Evolutionary conservation across 2,888 invertebrate species (phyloP).

Genomic region (Geophilus truncorum): DNA sequence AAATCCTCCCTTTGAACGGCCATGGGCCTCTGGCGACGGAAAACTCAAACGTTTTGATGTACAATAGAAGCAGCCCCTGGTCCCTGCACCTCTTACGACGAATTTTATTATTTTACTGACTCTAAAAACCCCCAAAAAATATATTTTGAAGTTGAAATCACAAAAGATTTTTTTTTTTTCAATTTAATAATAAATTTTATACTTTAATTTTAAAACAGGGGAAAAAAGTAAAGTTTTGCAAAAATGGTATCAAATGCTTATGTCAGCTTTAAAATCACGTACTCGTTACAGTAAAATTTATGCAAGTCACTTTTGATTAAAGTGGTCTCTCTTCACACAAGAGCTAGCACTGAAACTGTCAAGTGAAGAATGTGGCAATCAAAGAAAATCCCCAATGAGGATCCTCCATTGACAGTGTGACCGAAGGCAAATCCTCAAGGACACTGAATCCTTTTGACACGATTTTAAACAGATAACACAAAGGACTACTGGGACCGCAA

Average conservation of each 20-base stretch:
- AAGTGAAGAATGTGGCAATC: background rate
- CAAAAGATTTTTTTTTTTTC: too few species aligned
- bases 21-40: conserved; percentile 23
- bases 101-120: background rate
- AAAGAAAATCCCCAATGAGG: background rate
- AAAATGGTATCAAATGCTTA: too few species aligned
- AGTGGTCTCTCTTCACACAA: background rate
- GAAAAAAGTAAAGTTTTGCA: too few species aligned
- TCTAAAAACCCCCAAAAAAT: background rate
- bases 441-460: background rate
- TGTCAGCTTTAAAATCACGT: too few species aligned
- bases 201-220: too few species aligned
- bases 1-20: conserved; percentile 8
- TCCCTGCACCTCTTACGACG: background rate
- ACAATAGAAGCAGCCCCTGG: background rate
- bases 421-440: background rate
- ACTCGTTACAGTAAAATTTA: too few species aligned
- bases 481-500: too few species aligned
- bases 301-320: background rate
- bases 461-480: background rate
- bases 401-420: background rate
- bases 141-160: background rate
- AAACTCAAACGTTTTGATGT: background rate
- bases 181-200: background rate
- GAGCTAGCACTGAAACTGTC: background rate